These are phyloP conservation scores for Caenorhabditis uteleia DNA, from an alignment of 2,888 invertebrate species.

Conservation along the genomic window DNA sequence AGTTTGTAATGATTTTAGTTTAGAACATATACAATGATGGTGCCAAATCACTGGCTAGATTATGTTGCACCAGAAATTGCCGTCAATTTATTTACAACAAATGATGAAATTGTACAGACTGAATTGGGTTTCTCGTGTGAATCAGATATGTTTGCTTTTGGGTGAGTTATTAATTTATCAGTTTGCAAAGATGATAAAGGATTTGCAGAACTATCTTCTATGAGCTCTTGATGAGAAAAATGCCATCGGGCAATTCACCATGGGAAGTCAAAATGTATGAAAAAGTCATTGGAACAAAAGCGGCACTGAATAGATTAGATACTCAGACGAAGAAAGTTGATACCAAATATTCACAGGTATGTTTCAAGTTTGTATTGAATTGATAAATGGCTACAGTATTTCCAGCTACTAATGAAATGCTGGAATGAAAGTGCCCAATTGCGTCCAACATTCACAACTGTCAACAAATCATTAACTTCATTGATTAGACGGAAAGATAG, in stretches of 20 bases:
- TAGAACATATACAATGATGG: constrained; percentile 75
- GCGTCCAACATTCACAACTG: constrained; percentile 81
- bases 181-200: background rate
- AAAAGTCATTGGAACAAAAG: constrained; percentile 29
- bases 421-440: constrained; percentile 88
- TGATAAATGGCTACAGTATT: background rate
- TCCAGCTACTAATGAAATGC: constrained; percentile 86
- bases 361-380: background rate
- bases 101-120: constrained; percentile 1
- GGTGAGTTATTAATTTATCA: constrained; percentile 75
- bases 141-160: constrained; percentile 96
- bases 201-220: constrained; percentile 90
- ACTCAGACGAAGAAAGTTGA: constrained; percentile 12
- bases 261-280: constrained; percentile 70
- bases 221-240: constrained; percentile 76
- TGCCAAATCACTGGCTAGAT: constrained; percentile 97
- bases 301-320: constrained; percentile 16
- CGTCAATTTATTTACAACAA: constrained; percentile 3
- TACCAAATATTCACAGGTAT: constrained; percentile 5
- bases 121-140: constrained; percentile 83
- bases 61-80: constrained; percentile 94
- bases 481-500: constrained; percentile 17
- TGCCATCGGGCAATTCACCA: constrained; percentile 70
- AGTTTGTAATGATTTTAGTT: too few species aligned
- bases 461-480: constrained; percentile 19